Base-by-base conservation (phyloP, 2,113 vertebrate genomes). In the Syrrhaptes paradoxus region DNA sequence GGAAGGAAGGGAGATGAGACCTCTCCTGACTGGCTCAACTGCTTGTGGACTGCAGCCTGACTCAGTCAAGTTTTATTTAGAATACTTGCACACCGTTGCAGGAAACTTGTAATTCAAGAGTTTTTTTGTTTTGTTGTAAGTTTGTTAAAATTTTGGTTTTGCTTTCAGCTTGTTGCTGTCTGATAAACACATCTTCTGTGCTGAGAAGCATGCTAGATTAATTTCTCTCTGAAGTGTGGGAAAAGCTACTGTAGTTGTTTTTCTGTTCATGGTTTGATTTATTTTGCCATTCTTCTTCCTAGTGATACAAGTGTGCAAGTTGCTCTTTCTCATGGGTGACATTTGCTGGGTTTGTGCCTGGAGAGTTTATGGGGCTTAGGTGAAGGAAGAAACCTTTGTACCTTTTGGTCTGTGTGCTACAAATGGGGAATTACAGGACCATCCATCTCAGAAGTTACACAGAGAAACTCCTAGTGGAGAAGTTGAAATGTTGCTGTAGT, bases 51-150 rank as follows among this genome's bases (percentile, higher is more conserved):
- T 18, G 21, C 52, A 46, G 25, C 38, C 46, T 48, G n/a, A 12
- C 41, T 70, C 1, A 1, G 15, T 67, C 73, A 26, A 5, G 48
- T 76, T 59, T 79, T 51, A 34, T 74, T 81, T 82, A 79, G 54
- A 79, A 21, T 41, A 15, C 9, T 62, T 88, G 12, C 13, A 31
- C 0, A 0, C 31, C 51, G 4, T 20, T 77, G 68, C 48, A 41
- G 90, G 55, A 74, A 77, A 26, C 34, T 45, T 77, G 54, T 36
- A 49, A 45, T 54, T 83, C 59, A 67, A 19, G 74, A 74, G 29
- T 55, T 15, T 43, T 88, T 49, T 63, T 83, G 51, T 67, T 94
- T 71, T 45, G 12, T 80, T 92, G 61, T 72, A 93, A 81, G 87
- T 24, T 41, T 32, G 63, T 36, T 83, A 51, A 84, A 46, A 36